Evolutionary conservation across 2,113 vertebrate genomes (phyloP).

Genomic region (Heteronetta atricapilla): DNA sequence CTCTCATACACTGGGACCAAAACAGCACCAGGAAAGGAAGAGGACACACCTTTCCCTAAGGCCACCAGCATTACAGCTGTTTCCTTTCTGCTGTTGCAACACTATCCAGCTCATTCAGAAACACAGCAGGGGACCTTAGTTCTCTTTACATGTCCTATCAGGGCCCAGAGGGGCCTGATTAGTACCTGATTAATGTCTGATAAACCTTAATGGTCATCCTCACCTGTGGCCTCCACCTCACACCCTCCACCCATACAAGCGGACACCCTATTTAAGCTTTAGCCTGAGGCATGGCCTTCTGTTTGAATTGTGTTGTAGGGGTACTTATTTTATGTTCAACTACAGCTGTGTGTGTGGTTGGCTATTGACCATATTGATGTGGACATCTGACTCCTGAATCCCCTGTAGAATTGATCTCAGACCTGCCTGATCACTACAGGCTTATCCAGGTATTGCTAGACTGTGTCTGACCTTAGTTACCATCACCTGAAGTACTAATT

Average conservation of each 20-base stretch:
- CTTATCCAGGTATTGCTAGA: accelerated
- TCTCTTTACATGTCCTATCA: background rate
- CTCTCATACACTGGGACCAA: background rate
- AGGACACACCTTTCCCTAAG: slow-evolving; percentile 56
- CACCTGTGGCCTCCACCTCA: background rate
- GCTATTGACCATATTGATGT: accelerated
- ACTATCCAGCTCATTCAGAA: background rate
- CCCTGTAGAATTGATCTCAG: background rate
- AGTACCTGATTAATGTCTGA: background rate
- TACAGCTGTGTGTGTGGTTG: background rate
- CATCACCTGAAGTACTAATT: background rate
- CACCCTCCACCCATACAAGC: accelerated
- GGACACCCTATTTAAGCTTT: background rate
- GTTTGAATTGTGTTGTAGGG: accelerated
- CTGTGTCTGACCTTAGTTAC: background rate
- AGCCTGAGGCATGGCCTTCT: accelerated
- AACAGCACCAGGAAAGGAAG: background rate
- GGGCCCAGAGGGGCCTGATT: background rate
- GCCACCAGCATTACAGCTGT: background rate
- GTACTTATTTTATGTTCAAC: accelerated
- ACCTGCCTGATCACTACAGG: accelerated
- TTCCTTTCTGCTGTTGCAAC: background rate
- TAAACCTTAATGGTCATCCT: background rate
- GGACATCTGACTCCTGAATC: accelerated
- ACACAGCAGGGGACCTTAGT: background rate